Base-by-base conservation (phyloP, 2,888 invertebrate genomes). In the Erebia aethiops region DNA sequence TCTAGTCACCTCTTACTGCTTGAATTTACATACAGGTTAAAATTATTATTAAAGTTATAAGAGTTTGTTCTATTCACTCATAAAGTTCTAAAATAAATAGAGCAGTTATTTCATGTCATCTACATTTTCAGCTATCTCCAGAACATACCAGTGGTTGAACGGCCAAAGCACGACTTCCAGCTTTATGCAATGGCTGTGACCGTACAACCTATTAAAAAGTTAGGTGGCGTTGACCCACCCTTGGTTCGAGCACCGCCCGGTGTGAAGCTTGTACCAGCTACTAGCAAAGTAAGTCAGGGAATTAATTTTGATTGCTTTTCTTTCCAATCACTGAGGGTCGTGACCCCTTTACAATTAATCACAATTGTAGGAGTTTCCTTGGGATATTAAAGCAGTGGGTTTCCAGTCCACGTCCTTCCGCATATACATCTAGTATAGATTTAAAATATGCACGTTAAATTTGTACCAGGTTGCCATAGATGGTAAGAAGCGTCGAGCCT, bases 111-210 rank as follows among this genome's bases (percentile, higher is more conserved):
- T 14, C 16, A 41, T 7, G 43, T 0, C 26, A n/a, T 9, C 9
- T 9, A 51, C n/a, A 26, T 54, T 66, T 73, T 2, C 77, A 95
- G 95, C 13, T 93, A 94, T 71, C 88, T 95, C 0, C 89, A 94
- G 73, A 94, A 94, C 80, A 80, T 93, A 0, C 87, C 93, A 10
- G 84, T 85, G 1, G 67, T 79, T 0, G 88, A 93, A 35, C 86
- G 91, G 0, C 77, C 81, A 0, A 90, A 83, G 74, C 86, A 89
- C 66, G 88, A 92, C 26, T 95, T 94, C 79, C 85, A 83, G 5
- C 58, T 93, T 2, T 91, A 90, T 78, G 85, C 86, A 0, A 87
- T 92, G 79, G 76, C 86, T 0, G 81, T 88, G 1, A 78, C 76
- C 0, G 85, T 91, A 0, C 82, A 83, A 10, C 91, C 91, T 0